These are phyloP conservation scores for Phymatocera aterrima DNA, from an alignment of 2,888 invertebrate species.

Conservation along the genomic window DNA sequence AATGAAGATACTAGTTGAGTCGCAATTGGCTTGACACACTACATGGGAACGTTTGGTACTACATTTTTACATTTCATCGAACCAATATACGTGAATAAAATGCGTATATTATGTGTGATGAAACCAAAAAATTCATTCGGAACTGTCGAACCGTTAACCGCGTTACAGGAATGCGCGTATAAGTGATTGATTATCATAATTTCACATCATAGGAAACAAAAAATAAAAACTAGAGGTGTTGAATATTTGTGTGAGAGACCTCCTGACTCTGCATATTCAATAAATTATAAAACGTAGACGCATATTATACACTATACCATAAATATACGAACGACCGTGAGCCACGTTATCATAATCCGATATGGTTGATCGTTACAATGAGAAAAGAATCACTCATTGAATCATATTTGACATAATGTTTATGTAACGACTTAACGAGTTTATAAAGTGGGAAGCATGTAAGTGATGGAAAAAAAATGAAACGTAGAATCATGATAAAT, in stretches of 20 bases:
- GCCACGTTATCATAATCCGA: neutral
- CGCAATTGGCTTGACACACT: neutral
- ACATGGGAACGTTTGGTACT: neutral
- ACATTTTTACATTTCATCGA: neutral
- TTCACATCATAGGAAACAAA: neutral
- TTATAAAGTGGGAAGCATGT: neutral
- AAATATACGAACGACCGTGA: neutral
- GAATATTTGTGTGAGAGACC: conserved; percentile 13
- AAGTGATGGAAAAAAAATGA: neutral
- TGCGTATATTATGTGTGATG: neutral
- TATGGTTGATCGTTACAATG: conserved; percentile 8
- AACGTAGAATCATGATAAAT: neutral
- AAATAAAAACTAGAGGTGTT: neutral
- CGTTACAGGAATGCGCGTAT: neutral
- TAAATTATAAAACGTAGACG: neutral
- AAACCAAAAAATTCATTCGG: neutral
- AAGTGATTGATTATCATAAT: neutral
- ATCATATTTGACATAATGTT: neutral
- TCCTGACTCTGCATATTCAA: neutral
- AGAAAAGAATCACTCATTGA: conserved; percentile 1
- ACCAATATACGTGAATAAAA: neutral
- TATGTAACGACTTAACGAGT: neutral
- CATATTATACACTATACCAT: neutral
- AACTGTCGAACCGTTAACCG: neutral
- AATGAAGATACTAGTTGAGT: neutral